Conservation (phyloP, 2,113 vertebrate species). For the Perccottus glenii region DNA sequence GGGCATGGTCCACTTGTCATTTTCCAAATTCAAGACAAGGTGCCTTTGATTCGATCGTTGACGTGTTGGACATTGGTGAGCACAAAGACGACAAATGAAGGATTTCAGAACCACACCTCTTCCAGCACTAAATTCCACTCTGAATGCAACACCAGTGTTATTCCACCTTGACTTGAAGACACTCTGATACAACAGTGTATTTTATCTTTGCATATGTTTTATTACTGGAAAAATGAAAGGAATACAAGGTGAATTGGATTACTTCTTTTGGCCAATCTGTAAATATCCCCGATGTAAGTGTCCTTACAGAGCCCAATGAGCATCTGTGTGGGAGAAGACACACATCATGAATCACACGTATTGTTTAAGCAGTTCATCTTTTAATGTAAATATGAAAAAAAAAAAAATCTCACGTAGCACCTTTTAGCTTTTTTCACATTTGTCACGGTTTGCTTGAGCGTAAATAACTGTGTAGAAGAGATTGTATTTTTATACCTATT, state of each 20-base stretch:
- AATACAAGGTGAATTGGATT: slow-evolving; percentile 50
- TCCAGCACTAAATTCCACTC: slow-evolving; percentile 35
- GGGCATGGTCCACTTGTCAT: not conserved
- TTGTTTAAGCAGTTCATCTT: slow-evolving; percentile 34
- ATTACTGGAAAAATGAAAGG: slow-evolving; percentile 72
- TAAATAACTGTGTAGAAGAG: slow-evolving; percentile 71
- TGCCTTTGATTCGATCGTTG: slow-evolving; percentile 9
- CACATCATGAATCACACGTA: slow-evolving; percentile 36
- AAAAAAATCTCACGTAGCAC: slow-evolving; percentile 84
- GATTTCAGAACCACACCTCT: slow-evolving; percentile 25
- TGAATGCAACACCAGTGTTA: slow-evolving; percentile 61
- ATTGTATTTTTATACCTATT: slow-evolving; percentile 67
- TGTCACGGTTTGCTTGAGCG: slow-evolving; percentile 80
- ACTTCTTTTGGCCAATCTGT: slow-evolving; percentile 61
- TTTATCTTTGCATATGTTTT: slow-evolving; percentile 51
- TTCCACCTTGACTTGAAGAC: slow-evolving; percentile 69
- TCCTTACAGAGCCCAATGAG: slow-evolving; percentile 55
- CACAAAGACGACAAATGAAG: slow-evolving; percentile 35
- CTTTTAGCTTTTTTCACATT: slow-evolving; percentile 76
- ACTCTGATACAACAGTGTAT: slow-evolving; percentile 47
- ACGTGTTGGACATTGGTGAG: slow-evolving; percentile 36
- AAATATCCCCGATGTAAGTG: slow-evolving; percentile 62
- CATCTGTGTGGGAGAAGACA: slow-evolving; percentile 54
- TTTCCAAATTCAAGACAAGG: slow-evolving; percentile 11
- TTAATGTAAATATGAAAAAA: slow-evolving; percentile 79